phyloP scores from a whole-genome alignment of 2,113 vertebrate species.

The Lepisosteus oculatus region DNA sequence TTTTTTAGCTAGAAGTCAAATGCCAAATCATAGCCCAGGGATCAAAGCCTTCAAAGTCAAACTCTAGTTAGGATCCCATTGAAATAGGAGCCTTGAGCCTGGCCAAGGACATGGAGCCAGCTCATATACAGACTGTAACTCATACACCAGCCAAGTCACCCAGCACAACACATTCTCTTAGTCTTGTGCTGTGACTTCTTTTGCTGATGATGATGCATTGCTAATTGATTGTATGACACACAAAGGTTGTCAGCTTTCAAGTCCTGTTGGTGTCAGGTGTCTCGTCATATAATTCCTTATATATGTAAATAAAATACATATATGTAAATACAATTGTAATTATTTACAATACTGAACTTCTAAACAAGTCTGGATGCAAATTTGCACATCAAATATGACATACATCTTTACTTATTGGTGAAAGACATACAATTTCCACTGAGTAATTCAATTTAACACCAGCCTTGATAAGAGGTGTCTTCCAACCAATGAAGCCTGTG shows the following conservation, averaged over 20 bases:
- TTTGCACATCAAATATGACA: no score
- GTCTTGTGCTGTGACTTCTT: constrained; percentile 30
- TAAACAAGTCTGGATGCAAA: no score
- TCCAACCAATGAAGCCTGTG: no score
- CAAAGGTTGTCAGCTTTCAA: constrained; percentile 33
- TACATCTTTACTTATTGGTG: no score
- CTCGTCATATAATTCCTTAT: background rate
- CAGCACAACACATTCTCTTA: constrained; percentile 27
- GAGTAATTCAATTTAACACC: no score
- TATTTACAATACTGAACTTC: no score
- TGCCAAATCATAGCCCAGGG: constrained; percentile 67
- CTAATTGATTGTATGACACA: constrained; percentile 27
- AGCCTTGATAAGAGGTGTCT: no score
- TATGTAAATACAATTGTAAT: background rate
- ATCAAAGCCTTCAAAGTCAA: constrained; percentile 74
- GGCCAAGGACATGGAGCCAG: constrained; percentile 50
- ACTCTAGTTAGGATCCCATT: constrained; percentile 68
- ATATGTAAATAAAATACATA: background rate
- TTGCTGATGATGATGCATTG: constrained; percentile 33
- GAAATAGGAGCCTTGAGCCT: constrained; percentile 66
- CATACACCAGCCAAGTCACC: constrained; percentile 41
- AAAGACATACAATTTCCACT: no score
- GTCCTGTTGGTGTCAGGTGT: background rate
- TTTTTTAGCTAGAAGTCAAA: constrained; percentile 70
- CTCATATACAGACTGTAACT: constrained; percentile 54